phyloP scores from a whole-genome alignment of 2,113 vertebrate species.

The Psilopogon haemacephalus region DNA sequence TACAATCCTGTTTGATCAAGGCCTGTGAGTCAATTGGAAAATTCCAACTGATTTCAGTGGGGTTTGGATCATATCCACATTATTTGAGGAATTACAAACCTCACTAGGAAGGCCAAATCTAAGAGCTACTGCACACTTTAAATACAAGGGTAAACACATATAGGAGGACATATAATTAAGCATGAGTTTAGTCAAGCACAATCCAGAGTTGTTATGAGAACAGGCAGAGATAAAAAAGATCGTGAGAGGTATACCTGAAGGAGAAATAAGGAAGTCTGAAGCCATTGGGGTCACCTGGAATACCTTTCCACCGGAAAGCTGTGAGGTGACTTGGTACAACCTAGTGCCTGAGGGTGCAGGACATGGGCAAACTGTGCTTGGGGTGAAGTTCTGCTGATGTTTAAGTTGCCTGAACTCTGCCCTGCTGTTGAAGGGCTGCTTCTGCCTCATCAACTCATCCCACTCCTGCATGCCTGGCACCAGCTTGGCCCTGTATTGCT shows the following conservation, averaged over 20 bases:
- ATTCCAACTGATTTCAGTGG: background rate
- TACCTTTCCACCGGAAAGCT: background rate
- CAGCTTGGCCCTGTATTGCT: background rate
- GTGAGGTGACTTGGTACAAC: background rate
- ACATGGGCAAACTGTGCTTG: rapidly evolving
- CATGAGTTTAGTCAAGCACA: background rate
- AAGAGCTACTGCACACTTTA: background rate
- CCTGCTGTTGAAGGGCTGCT: too few species aligned
- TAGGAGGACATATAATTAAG: background rate
- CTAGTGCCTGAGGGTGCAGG: background rate
- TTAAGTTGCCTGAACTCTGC: background rate
- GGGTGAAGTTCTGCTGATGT: background rate
- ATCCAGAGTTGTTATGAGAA: background rate
- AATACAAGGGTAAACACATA: background rate
- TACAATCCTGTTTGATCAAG: background rate
- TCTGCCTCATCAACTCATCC: background rate
- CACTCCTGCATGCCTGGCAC: background rate
- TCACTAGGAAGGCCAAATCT: background rate
- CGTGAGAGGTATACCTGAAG: rapidly evolving
- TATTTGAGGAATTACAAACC: background rate
- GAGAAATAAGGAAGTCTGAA: background rate
- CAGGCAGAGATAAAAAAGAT: rapidly evolving
- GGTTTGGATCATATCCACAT: background rate
- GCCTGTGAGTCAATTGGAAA: background rate
- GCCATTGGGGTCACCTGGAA: background rate